Evolutionary conservation across 2,888 invertebrate species (phyloP), one percentile per base, ranked within the genome.

Genomic region (Thymelicus sylvestris): DNA sequence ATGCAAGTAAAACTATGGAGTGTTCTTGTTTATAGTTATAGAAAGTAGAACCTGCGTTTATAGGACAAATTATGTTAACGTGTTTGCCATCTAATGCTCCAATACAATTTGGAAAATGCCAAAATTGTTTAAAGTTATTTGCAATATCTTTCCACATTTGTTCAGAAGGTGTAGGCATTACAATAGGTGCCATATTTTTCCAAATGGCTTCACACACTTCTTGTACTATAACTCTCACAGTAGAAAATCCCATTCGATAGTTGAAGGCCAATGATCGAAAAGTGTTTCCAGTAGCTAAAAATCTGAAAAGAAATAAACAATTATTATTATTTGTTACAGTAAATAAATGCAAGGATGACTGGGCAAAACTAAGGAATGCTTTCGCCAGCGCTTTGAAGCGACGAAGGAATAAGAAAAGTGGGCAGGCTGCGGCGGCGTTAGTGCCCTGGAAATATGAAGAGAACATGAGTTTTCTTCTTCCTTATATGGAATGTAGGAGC

Each of bases 161-260:
- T 71, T 72, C 66, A 39, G 74, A 66, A 70, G 78, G 77, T 74
- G 66, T 8, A 8, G 76, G 76, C 78, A 79, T 79, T 68, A 76
- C 74, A 73, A 76, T 77, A 60, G 75, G 74, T 52, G 72, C 60
- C 47, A 77, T 15, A 48, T 75, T 77, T 41, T 77, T 76, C 80
- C 80, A 79, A 47, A 81, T 77, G 38, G 80, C 80, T 39, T 66
- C 71, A 71, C 77, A 81, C 48, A 81, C 79, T 78, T 81, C 79
- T 74, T 72, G 61, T 38, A 82, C 81, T 72, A 80, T 79, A n/a
- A 24, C 52, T 65, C 73, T 75, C 65, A 79, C 76, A 71, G 79
- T 79, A 71, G 73, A 50, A 72, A 78, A 72, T 60, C 79, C 79
- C 75, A 80, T 75, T 31, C 79, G 77, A 72, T 77, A 80, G 63